Conservation (phyloP, 2,113 vertebrate genomes). For the Mastomys natalensis region DNA sequence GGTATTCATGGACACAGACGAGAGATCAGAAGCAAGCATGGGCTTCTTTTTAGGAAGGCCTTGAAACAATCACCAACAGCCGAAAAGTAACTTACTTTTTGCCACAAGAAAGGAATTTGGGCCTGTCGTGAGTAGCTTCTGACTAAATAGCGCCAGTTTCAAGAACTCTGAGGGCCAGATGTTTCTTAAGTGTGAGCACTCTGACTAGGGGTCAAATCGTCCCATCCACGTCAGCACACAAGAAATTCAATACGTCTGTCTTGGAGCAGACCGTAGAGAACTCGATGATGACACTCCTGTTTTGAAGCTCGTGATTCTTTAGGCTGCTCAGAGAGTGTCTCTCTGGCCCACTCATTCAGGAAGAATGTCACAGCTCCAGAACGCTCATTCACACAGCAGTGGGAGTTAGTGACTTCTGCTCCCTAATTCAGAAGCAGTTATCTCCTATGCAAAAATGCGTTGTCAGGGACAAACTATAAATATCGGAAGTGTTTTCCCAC, state of each 20-base stretch:
- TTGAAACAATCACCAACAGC: slow-evolving; percentile 29
- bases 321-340: slow-evolving; percentile 25
- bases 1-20: not conserved
- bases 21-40: not conserved
- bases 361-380: slow-evolving; percentile 67
- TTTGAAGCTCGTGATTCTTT: not conserved
- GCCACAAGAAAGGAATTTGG: not conserved
- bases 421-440: slow-evolving; percentile 61
- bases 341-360: slow-evolving; percentile 69
- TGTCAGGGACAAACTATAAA: slow-evolving; percentile 73
- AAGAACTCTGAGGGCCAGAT: slow-evolving; percentile 1
- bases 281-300: not conserved
- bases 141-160: not conserved
- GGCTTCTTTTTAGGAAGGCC: not conserved
- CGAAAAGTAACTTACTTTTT: not conserved
- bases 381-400: slow-evolving; percentile 72
- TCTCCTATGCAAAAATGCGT: slow-evolving; percentile 61
- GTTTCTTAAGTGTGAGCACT: not conserved
- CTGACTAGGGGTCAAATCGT: not conserved
- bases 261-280: not conserved
- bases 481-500: slow-evolving; percentile 69
- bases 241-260: not conserved
- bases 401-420: slow-evolving; percentile 71
- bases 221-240: not conserved
- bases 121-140: not conserved